These are phyloP conservation scores for Drosophila saltans DNA, from an alignment of 1,140 invertebrate species.

Conservation along the genomic window DNA sequence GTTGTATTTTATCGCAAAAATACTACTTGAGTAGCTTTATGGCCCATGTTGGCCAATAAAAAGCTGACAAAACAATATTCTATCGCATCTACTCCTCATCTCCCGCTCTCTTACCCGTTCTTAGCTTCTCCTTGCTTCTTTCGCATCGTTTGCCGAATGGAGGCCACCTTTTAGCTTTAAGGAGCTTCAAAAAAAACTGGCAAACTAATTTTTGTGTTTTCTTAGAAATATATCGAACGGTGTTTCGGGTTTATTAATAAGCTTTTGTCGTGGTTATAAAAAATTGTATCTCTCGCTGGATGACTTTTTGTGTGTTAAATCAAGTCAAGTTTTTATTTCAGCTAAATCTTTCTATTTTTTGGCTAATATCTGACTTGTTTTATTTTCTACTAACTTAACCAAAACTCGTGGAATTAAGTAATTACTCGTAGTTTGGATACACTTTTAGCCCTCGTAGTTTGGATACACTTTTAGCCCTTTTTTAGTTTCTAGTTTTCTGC, in stretches of 20 bases:
- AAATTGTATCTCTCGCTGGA: no score
- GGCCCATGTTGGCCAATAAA: constrained; percentile 79
- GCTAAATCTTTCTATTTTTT: no score
- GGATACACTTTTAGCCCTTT: no score
- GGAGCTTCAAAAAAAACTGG: not conserved
- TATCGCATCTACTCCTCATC: constrained; percentile 28
- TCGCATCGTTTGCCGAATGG: not conserved
- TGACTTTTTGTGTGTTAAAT: no score
- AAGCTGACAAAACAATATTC: constrained; percentile 81
- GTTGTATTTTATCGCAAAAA: constrained; percentile 82
- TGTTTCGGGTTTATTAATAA: not conserved
- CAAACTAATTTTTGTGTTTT: not conserved
- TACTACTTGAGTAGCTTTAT: constrained; percentile 82
- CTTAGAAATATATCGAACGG: not conserved
- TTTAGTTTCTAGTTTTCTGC: no score
- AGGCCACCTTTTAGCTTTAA: not conserved
- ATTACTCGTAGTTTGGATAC: no score
- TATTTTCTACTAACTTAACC: no score
- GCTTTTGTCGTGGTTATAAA: no score
- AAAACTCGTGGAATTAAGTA: no score
- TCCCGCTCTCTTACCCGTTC: not conserved
- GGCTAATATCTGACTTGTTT: no score
- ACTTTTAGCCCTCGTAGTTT: no score
- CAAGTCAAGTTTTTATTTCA: no score
- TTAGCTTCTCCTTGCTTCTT: not conserved